Conservation (phyloP, 1,140 invertebrate genomes). For the Eumeta japonica region DNA sequence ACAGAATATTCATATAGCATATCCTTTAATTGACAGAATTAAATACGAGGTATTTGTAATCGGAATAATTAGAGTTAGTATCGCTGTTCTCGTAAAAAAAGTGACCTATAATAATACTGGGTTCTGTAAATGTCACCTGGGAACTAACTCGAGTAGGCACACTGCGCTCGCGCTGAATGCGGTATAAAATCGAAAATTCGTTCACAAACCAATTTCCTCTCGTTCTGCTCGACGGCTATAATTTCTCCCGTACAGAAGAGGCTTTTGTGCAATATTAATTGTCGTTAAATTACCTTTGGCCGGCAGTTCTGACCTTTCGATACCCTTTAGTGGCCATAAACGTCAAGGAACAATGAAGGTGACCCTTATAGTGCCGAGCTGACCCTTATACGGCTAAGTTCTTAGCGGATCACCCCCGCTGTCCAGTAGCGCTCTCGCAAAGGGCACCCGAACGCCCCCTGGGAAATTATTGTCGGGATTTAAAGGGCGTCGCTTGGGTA, state of each 20-base stretch:
- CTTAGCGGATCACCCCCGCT: constrained; percentile 35
- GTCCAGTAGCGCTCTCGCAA: constrained; percentile 47
- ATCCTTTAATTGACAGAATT: no score
- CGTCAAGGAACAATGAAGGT: constrained; percentile 50
- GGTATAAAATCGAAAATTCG: no score
- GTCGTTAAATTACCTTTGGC: constrained; percentile 28
- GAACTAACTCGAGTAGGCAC: no score
- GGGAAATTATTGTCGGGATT: constrained; percentile 56
- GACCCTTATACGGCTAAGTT: constrained; percentile 23
- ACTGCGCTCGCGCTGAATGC: no score
- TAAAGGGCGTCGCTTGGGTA: constrained; percentile 51
- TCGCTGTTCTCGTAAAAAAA: no score
- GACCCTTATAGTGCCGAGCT: constrained; percentile 39
- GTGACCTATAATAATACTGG: no score
- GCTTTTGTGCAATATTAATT: constrained; percentile 35
- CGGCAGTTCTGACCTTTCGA: constrained; percentile 30
- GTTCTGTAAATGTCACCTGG: no score
- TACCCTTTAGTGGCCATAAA: constrained; percentile 52
- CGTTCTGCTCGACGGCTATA: no score
- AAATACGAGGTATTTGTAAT: no score
- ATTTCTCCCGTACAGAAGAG: no score
- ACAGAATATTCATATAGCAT: no score
- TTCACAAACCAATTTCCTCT: constrained; percentile 17
- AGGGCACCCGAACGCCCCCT: constrained; percentile 39
- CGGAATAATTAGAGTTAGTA: no score